phyloP scores from a whole-genome alignment of 2,113 vertebrate species.

The Seriola rivoliana region DNA sequence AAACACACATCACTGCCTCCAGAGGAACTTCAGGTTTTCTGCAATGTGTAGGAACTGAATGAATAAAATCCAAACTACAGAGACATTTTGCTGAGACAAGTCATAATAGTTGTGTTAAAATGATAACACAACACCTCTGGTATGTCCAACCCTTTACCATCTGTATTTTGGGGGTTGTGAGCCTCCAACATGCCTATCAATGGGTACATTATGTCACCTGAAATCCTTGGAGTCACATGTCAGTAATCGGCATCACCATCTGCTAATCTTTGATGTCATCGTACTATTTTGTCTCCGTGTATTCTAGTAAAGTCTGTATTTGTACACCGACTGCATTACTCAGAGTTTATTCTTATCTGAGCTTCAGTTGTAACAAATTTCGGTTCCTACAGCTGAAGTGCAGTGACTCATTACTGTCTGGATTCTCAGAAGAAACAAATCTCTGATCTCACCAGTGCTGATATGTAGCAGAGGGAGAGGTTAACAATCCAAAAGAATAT shows the following conservation, averaged over 20 bases:
- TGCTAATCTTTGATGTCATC: not conserved
- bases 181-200: not conserved
- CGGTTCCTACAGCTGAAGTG: constrained; percentile 11
- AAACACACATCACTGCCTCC: not conserved
- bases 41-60: not conserved
- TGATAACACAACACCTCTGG: not conserved
- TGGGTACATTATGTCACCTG: not conserved
- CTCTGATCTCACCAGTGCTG: rapidly evolving
- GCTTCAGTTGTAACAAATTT: constrained; percentile 9
- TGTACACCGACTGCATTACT: constrained; percentile 2
- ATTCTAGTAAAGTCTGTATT: not conserved
- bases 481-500: not conserved
- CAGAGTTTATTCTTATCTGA: constrained; percentile 30
- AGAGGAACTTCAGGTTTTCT: not conserved
- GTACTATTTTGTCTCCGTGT: not conserved
- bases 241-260: not conserved
- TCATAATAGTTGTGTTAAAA: not conserved
- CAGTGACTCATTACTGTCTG: constrained; percentile 51
- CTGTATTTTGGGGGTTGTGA: no score
- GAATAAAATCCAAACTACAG: not conserved
- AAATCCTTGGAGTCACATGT: not conserved
- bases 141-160: no score
- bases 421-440: not conserved
- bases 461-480: not conserved
- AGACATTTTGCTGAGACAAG: not conserved